These are phyloP conservation scores for Agrotis clavis DNA, from an alignment of 2,888 invertebrate species.

Conservation along the genomic window DNA sequence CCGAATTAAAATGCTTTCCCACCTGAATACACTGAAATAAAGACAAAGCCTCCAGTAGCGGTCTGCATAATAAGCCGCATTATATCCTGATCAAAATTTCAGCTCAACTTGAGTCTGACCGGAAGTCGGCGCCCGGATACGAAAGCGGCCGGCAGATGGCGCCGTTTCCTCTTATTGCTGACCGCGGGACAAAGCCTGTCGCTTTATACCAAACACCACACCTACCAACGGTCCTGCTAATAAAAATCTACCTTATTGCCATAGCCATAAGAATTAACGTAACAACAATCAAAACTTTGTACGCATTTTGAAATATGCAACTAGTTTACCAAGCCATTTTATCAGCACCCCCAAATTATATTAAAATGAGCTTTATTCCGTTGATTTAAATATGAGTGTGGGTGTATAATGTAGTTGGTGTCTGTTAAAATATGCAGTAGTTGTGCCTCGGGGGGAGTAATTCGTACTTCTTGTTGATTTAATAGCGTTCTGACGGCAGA, in stretches of 20 bases:
- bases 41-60: slow-evolving; percentile 53
- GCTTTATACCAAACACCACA: slow-evolving; percentile 74
- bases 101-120: slow-evolving; percentile 72
- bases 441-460: slow-evolving; percentile 70
- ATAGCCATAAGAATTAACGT: slow-evolving; percentile 41
- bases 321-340: slow-evolving; percentile 83
- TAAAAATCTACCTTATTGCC: slow-evolving; percentile 63
- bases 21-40: slow-evolving; percentile 54
- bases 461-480: slow-evolving; percentile 79
- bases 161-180: slow-evolving; percentile 88
- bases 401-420: slow-evolving; percentile 45
- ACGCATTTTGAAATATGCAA: slow-evolving; percentile 83
- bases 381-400: slow-evolving; percentile 60
- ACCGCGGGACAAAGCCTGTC: slow-evolving; percentile 85
- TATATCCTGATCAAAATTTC: slow-evolving; percentile 86
- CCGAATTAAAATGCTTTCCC: slow-evolving; percentile 34
- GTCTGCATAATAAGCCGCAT: slow-evolving; percentile 82
- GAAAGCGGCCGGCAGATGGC: slow-evolving; percentile 86
- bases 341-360: slow-evolving; percentile 60
- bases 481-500: slow-evolving; percentile 72
- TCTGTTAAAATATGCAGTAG: slow-evolving; percentile 79
- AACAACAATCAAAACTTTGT: slow-evolving; percentile 63
- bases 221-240: background rate
- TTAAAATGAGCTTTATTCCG: slow-evolving; percentile 71
- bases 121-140: slow-evolving; percentile 81